Base-by-base conservation (phyloP, 2,113 vertebrate species). In the Tetraodon nigroviridis region DNA sequence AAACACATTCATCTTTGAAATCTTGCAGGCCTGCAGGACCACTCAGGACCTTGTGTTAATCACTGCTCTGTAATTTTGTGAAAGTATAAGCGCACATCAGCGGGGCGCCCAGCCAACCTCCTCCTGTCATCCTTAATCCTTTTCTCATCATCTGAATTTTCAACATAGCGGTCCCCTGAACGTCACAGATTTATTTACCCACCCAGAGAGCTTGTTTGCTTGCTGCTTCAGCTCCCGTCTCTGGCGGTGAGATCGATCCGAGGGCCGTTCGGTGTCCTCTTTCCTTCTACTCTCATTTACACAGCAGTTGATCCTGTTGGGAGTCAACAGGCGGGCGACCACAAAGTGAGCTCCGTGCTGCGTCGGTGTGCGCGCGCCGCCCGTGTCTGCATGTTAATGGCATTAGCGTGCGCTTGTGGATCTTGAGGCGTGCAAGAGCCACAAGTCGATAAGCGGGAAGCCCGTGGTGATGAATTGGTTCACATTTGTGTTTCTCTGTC, bases 231-330 rank as follows among this genome's bases (percentile, higher is more conserved):
- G 37, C 49, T 40, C 16, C 37, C n/a, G 40, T 44, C 42, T 52
- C 11, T 22, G 17, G 50, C 51, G 68, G 55, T 42, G 47, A 62
- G 61, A 75, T 81, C 69, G 62, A 82, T 62, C 20, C 21, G 4
- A 2, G 13, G 11, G 64, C 53, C 19, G 29, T 22, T 7, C 57
- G 46, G 44, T 50, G 16, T 42, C 42, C 40, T 4, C 21, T 54
- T 51, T 55, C 29, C 24, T 55, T 51, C 63, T 61, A 64, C 56
- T 66, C 48, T 78, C 58, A 75, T 79, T 76, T 70, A 63, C 70
- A 55, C 64, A 64, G 58, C 75, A 66, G 71, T 48, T 49, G 55
- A 42, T 59, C 58, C 51, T 48, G 64, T 50, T 66, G 55, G 52
- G 52, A 71, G 48, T 53, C 53, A 46, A 18, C 71, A 62, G 62